Evolutionary conservation across 2,888 invertebrate genomes (phyloP).

Genomic region (Villa cingulata): DNA sequence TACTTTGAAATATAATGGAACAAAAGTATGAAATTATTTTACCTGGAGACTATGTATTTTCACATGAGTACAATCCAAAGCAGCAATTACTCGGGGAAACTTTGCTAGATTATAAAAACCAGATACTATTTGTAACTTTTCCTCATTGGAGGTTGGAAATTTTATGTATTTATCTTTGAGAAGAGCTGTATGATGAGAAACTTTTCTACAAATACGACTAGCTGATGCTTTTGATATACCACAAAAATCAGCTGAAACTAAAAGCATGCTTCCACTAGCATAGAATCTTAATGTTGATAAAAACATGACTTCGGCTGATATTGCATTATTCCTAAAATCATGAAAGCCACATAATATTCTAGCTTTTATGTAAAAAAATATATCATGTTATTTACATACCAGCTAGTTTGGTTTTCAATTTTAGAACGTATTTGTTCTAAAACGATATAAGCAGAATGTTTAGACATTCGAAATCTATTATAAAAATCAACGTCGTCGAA

Average conservation of each 20-base stretch:
- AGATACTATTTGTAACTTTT: background rate
- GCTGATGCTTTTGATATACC: conserved; percentile 3
- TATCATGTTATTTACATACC: too few relatives aligned
- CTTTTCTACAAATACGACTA: background rate
- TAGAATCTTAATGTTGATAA: conserved; percentile 6
- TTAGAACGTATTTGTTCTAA: too few relatives aligned
- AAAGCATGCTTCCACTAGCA: conserved; percentile 5
- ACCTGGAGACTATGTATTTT: conserved; percentile 1
- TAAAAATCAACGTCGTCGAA: too few relatives aligned
- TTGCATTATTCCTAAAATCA: conserved; percentile 3
- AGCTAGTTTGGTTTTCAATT: too few relatives aligned
- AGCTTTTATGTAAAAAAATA: too few relatives aligned
- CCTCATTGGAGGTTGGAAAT: background rate
- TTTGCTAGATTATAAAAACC: conserved; percentile 1
- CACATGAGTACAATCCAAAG: background rate
- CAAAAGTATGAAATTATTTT: background rate
- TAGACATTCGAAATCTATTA: too few relatives aligned
- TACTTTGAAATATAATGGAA: background rate
- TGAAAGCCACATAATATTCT: too few relatives aligned
- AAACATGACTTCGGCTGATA: conserved; percentile 3
- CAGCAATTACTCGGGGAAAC: background rate
- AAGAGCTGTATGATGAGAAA: background rate
- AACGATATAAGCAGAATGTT: too few relatives aligned
- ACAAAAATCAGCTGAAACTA: background rate
- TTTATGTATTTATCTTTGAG: background rate